Evolutionary conservation across 2,797 vertebrate genomes (phyloP), one percentile per base, ranked within the genome.

Genomic region (Selene dorsalis): DNA sequence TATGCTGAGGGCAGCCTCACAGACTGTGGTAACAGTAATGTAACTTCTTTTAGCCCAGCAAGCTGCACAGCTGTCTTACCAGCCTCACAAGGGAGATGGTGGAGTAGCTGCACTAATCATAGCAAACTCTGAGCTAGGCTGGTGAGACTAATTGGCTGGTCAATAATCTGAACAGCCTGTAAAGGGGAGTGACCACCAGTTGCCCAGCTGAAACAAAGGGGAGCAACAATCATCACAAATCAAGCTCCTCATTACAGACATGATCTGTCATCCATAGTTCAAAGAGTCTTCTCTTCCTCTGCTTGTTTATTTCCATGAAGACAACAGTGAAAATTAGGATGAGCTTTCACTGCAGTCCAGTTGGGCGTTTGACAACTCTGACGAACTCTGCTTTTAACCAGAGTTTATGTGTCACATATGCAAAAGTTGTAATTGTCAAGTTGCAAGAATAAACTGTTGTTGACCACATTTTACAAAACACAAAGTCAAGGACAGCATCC

Each of bases 111-210:
- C 80, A 73, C 77, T 84, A 75, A 87, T 87, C 86, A 78, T 87
- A 81, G 63, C 24, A 30, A 11, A 14, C 63, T 71, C 52, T 7
- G 11, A 79, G 80, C 76, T 82, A 57, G 56, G 82, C 74, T 69
- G 70, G n/a, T 67, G 63, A 81, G 69, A 89, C 66, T 88, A 91
- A 91, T 87, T 88, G 87, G 77, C 75, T 64, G 88, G 74, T 91
- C 71, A 63, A 82, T 88, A 84, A 77, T 67, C 16, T 77, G 67
- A 83, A 81, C 83, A 88, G 77, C 75, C 84, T n/a, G 79, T 70
- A 69, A 80, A 75, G 22, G 56, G 38, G 67, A 71, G 58, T 74
- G 76, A 67, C 83, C 84, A 81, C 63, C 50, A 20, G 73, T 85
- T 80, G 71, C 73, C 79, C 16, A 38, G 73, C 30, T 79, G 43